Conservation (phyloP, 2,113 vertebrate species). For the Oncorhynchus nerka region DNA sequence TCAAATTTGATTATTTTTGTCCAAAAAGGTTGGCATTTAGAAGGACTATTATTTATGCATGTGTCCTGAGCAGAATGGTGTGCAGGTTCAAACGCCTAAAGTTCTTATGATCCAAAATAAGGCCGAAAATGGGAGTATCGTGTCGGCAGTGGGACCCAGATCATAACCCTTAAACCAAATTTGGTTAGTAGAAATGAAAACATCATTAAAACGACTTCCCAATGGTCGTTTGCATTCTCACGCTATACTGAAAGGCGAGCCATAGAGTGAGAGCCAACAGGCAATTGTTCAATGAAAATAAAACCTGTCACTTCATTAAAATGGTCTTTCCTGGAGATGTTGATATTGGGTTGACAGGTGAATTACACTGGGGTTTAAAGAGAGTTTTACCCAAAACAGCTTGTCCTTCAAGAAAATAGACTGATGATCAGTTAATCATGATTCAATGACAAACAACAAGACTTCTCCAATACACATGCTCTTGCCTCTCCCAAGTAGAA, state of each 20-base stretch:
- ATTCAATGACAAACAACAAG: slow-evolving; percentile 19
- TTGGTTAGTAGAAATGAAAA: slow-evolving; percentile 50
- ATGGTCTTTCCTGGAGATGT: slow-evolving; percentile 7
- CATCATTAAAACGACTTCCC: slow-evolving; percentile 48
- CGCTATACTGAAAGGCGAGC: slow-evolving; percentile 45
- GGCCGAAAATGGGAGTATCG: slow-evolving; percentile 13
- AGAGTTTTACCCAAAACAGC: slow-evolving; percentile 4
- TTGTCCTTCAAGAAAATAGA: slow-evolving; percentile 3
- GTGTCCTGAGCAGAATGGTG: background rate
- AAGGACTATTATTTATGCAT: background rate
- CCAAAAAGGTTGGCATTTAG: no score
- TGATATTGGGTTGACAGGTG: slow-evolving; percentile 18
- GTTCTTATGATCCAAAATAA: background rate
- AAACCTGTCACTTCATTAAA: slow-evolving; percentile 18
- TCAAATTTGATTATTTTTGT: no score
- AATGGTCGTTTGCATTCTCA: slow-evolving; percentile 49
- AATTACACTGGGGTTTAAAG: slow-evolving; percentile 22
- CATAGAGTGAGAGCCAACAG: slow-evolving; percentile 22
- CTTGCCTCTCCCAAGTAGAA: background rate
- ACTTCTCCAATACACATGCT: background rate
- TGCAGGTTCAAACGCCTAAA: background rate
- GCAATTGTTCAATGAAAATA: slow-evolving; percentile 18
- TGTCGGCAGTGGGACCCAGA: slow-evolving; percentile 24
- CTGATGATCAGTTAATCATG: background rate
- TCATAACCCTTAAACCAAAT: slow-evolving; percentile 45